These are phyloP conservation scores for Oreonectes daqikongensis DNA, from an alignment of 2,797 vertebrate genomes.

Conservation along the genomic window DNA sequence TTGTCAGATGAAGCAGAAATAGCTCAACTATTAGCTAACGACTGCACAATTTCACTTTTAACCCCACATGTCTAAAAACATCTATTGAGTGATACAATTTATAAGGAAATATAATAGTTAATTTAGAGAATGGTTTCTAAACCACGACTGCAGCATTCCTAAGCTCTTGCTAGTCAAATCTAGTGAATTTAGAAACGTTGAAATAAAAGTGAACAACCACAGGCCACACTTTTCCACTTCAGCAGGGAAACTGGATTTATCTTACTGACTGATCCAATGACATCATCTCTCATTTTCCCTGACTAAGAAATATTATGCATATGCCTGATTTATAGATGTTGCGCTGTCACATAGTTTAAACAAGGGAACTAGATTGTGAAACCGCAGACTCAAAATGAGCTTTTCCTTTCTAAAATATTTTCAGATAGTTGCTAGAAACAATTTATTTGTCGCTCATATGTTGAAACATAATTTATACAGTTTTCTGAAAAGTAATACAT, in stretches of 20 bases:
- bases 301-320: conserved; percentile 31
- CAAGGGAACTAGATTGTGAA: conserved; percentile 6
- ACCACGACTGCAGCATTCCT: neutral
- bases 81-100: neutral
- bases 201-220: conserved; percentile 28
- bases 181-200: neutral
- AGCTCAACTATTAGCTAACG: neutral
- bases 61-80: conserved; percentile 5
- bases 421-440: neutral
- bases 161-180: neutral
- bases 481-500: neutral
- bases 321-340: conserved; percentile 30
- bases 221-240: conserved; percentile 34
- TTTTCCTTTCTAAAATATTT: neutral
- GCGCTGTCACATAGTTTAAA: conserved; percentile 32
- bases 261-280: conserved; percentile 31
- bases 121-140: conserved; percentile 6
- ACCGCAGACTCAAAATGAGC: conserved; percentile 2
- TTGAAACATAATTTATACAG: neutral
- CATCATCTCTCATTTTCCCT: conserved; percentile 34
- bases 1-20: neutral
- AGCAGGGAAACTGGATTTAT: conserved; percentile 18
- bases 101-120: neutral
- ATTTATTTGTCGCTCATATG: neutral
- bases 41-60: conserved; percentile 1